A percentile compares a stretch with the other conserved stretches of the same genome.
Conservation (phyloP, 2,113 vertebrate genomes). For the Gnathonemus echidnorhynchus region DNA sequence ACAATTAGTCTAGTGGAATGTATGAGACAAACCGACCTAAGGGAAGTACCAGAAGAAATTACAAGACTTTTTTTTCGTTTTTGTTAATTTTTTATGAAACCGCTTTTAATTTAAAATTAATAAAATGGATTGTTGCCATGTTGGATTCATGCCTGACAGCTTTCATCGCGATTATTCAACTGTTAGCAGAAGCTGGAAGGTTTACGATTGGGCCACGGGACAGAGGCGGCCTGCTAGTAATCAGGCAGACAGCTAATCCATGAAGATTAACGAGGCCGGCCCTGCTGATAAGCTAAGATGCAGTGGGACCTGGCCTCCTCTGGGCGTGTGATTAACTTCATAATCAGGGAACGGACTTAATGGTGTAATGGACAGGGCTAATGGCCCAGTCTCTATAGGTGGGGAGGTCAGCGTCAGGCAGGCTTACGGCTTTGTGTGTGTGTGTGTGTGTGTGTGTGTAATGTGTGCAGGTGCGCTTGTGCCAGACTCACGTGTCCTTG, state of each 20-base stretch:
- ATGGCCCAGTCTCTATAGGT: neutral
- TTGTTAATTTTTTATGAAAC: neutral
- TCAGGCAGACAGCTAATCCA: neutral
- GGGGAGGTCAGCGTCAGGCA: neutral
- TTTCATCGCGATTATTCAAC: neutral
- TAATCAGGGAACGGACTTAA: neutral
- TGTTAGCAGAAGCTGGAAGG: neutral
- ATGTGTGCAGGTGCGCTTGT: neutral
- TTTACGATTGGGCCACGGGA: neutral
- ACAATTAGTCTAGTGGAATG: neutral
- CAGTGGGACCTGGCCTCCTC: neutral
- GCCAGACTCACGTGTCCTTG: conserved; percentile 80
- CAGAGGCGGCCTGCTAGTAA: neutral
- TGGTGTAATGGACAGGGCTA: neutral
- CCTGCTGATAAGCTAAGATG: neutral
- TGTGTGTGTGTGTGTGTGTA: neutral
- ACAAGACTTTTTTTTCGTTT: neutral
- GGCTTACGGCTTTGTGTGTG: neutral
- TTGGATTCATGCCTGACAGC: neutral
- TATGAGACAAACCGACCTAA: neutral
- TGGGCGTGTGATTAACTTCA: neutral
- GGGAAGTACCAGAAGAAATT: neutral
- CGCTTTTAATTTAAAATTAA: neutral
- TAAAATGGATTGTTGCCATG: neutral
- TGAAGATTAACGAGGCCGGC: neutral